Evolutionary conservation across 1,140 invertebrate genomes (phyloP), one percentile per base, ranked within the genome.

Genomic region (Achatina immaculata): DNA sequence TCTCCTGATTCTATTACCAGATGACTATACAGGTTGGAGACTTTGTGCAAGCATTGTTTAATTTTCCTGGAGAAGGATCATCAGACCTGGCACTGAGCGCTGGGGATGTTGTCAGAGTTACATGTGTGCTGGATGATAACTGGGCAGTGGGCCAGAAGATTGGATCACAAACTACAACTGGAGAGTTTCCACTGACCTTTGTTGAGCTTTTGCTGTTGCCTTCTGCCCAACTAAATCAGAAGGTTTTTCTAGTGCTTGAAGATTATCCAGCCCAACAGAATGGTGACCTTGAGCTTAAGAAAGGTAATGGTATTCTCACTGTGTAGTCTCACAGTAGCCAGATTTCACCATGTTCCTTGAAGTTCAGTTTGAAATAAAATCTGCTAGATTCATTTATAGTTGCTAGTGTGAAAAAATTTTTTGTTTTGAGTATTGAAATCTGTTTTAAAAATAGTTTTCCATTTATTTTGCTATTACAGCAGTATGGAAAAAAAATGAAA

Each of bases 121-220:
- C 91, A 36, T 87, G 90, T 74, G 83, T 90, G 21, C 85, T 93
- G 43, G 93, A 94, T 84, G 92, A 92, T 71, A 90, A 93, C 82
- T 94, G 93, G 93, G 91, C 91, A 80, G 90, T 90, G 71, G 89
- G 89, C 14, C 51, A 80, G 14, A 75, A 68, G n/a, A 28, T 83
- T 51, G 40, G 42, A 21, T 48, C 36, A 9, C 24, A 78, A 16
- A 74, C 83, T 38, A 31, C 38, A 34, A 74, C 86, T 58, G 93
- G 93, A 24, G 93, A 91, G 84, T 94, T 94, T 85, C 93, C 93
- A 0, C 78, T 88, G 19, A 92, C 88, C 83, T 91, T 92, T 88
- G 91, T 94, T 55, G 90, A 92, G 45, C 89, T 90, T 82, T 83
- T 93, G 7, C 83, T 87, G 0, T 80, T 93, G 21, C 93, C 93